Base-by-base conservation (phyloP, 2,888 invertebrate species). In the Hedya salicella region DNA sequence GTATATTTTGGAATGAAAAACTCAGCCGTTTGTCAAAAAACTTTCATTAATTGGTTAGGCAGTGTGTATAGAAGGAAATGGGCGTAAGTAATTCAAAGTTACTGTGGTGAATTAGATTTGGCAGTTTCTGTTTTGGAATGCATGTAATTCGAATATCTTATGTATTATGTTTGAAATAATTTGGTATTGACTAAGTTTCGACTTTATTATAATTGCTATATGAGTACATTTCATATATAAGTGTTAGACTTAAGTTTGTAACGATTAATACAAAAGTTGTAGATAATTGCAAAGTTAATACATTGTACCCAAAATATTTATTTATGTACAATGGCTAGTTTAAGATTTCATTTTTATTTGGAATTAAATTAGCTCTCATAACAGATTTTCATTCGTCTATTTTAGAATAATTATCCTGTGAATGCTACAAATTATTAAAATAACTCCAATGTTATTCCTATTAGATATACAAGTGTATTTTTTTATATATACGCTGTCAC, bases 161-260 rank as follows among this genome's bases (percentile, higher is more conserved):
- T 19, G 65, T 46, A 66, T 65, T 66, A 61, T 54, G 60, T 66
- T 66, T 61, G 66, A 61, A 61, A 66, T 66, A 49, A 40, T 66
- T 65, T 66, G 60, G 60, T 66, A 66, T 66, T 49, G 13, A 42
- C 39, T 60, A 61, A 54, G 53, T 52, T 60, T 49, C 32, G 48
- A 53, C 13, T 46, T 30, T 36, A 59, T 44, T 53, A 46, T 53
- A 44, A 19, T 39, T 54, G 48, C 49, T 21, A 52, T 57, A 53
- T 66, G 60, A 66, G 66, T 61, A 66, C 60, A 66, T 66, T 66
- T 66, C 66, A 32, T 50, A 49, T 66, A 66, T 54, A 52, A 64
- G 30, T 64, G 48, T 32, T 66, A 66, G 54, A 48, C 3, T 46
- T 66, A 61, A 66, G 66, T 66, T 61, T 19, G 14, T 66, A 66